phyloP scores from a whole-genome alignment of 2,888 invertebrate species.

The Ectropis crepuscularia region DNA sequence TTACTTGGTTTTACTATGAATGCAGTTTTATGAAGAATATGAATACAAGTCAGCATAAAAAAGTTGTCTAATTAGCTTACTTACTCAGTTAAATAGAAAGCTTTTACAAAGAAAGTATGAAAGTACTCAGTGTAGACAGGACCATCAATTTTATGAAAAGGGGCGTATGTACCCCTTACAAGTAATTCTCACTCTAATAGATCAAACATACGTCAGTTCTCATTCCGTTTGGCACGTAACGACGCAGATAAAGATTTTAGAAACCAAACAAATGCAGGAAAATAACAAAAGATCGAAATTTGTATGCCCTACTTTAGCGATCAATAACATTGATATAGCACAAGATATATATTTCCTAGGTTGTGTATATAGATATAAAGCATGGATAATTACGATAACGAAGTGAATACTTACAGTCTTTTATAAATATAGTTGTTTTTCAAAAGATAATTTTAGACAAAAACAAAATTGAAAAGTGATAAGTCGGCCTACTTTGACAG shows the following conservation, averaged over 20 bases:
- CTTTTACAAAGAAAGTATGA: constrained; percentile 17
- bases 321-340: constrained; percentile 34
- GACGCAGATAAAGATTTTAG: constrained; percentile 20
- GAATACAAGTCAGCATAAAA: too few species aligned
- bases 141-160: constrained; percentile 7
- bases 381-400: not conserved
- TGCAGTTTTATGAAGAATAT: too few species aligned
- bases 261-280: constrained; percentile 26
- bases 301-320: constrained; percentile 32
- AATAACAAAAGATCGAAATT: constrained; percentile 13
- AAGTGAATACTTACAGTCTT: constrained; percentile 4
- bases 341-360: not conserved
- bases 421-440: not conserved
- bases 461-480: constrained; percentile 24
- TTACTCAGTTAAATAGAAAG: too few species aligned
- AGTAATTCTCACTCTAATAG: constrained; percentile 1
- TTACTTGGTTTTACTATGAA: too few species aligned
- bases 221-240: constrained; percentile 5
- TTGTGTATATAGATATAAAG: not conserved
- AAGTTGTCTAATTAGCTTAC: too few species aligned
- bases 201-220: not conserved
- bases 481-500: constrained; percentile 13
- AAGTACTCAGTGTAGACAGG: too few species aligned
- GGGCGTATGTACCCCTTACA: constrained; percentile 18
- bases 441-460: constrained; percentile 19